Conservation (phyloP, 2,797 vertebrate species). For the Betta splendens region DNA sequence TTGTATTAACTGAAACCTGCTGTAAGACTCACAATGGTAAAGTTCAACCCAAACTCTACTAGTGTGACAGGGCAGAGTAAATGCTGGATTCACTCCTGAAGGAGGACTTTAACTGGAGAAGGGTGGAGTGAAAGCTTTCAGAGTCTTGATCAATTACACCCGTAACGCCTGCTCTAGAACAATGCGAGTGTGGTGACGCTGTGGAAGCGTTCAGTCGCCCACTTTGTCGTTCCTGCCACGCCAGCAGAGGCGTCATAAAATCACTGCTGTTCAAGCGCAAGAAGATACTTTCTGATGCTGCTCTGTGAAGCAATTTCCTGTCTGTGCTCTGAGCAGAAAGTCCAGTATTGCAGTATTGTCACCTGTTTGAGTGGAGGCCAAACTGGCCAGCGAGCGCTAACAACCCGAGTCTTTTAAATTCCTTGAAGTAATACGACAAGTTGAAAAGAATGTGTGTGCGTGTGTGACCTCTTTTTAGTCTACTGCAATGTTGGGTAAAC, state of each 20-base stretch:
- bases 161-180: not conserved
- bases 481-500: constrained; percentile 15
- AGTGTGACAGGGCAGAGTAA: too few relatives aligned
- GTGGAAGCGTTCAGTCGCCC: not conserved
- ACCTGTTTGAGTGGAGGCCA: not conserved
- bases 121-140: not conserved
- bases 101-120: not conserved
- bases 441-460: not conserved
- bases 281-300: constrained; percentile 18
- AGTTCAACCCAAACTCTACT: not conserved
- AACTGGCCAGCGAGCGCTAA: not conserved
- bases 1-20: too few relatives aligned
- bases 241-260: not conserved
- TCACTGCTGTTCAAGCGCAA: not conserved
- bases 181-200: rapidly evolving
- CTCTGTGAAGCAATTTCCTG: constrained; percentile 42
- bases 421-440: not conserved
- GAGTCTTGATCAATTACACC: too few relatives aligned
- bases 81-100: not conserved
- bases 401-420: constrained; percentile 2
- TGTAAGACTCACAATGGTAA: too few relatives aligned
- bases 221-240: not conserved
- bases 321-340: constrained; percentile 7
- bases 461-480: constrained; percentile 31
- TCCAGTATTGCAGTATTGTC: not conserved